These are phyloP conservation scores for Apostichopus leukothele DNA, from an alignment of 53 echinoderm and acorn worm species.

Conservation along the genomic window DNA sequence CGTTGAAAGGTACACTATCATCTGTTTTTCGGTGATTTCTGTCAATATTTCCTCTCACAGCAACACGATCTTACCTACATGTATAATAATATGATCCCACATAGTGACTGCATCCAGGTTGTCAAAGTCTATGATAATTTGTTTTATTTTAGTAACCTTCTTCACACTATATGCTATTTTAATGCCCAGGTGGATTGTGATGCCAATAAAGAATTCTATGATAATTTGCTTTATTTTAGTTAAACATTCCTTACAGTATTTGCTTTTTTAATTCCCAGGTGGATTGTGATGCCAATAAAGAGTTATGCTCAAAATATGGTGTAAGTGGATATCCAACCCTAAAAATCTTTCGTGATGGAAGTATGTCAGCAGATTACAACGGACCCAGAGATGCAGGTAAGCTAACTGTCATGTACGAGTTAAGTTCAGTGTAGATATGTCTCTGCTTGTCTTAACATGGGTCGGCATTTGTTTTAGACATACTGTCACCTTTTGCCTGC, in stretches of 20 bases:
- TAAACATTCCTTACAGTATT: neutral
- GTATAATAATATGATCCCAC: too few species aligned
- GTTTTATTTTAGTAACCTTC: too few species aligned
- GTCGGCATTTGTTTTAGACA: too few species aligned
- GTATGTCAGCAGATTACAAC: conserved; percentile 65
- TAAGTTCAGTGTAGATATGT: too few species aligned
- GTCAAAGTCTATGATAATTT: neutral
- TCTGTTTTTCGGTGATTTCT: too few species aligned
- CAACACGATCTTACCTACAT: too few species aligned
- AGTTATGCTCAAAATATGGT: conserved; percentile 66
- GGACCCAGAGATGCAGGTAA: conserved; percentile 77
- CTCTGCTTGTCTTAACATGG: too few species aligned
- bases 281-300: conserved; percentile 75
- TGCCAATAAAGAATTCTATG: conserved; percentile 53
- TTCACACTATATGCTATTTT: neutral
- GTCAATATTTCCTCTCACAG: too few species aligned
- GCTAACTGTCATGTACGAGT: neutral
- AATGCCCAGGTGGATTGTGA: conserved; percentile 79
- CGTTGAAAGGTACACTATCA: too few species aligned
- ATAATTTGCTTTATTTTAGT: too few species aligned
- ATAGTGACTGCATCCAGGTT: too few species aligned
- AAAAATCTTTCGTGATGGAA: conserved; percentile 80
- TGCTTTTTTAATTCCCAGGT: conserved; percentile 55
- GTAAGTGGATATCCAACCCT: conserved; percentile 94
- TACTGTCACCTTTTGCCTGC: too few species aligned